Conservation (phyloP, 2,113 vertebrate species). For the Lepus europaeus region DNA sequence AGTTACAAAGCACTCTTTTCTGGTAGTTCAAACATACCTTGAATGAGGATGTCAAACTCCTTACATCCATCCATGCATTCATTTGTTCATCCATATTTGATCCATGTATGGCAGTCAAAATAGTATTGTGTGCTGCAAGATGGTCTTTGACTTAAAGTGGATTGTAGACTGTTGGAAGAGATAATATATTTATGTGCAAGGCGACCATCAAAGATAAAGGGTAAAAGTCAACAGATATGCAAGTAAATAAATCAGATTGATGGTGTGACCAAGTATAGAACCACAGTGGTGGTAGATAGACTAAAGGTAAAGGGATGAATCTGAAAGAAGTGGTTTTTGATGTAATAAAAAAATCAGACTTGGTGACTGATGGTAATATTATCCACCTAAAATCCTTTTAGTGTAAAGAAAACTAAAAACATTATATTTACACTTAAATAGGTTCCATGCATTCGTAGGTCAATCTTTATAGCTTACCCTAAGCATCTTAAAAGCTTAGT, state of each 20-base stretch:
- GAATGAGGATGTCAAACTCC: neutral
- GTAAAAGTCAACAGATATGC: neutral
- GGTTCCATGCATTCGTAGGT: neutral
- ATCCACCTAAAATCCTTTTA: conserved; percentile 20
- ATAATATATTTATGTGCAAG: conserved; percentile 8
- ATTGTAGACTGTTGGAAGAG: neutral
- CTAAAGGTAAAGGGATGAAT: neutral
- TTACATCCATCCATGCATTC: neutral
- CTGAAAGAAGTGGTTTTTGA: neutral
- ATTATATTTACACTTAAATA: neutral
- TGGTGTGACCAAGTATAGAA: neutral
- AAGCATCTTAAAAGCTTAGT: conserved; percentile 21
- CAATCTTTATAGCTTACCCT: neutral
- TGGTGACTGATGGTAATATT: neutral
- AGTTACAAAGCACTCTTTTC: conserved; percentile 24
- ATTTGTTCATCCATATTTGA: neutral
- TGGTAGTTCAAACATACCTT: conserved; percentile 10
- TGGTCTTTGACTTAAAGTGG: conserved; percentile 15
- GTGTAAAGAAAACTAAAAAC: neutral
- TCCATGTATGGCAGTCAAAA: neutral
- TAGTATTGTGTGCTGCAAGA: neutral
- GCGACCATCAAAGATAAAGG: conserved; percentile 10
- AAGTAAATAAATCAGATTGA: conserved; percentile 18
- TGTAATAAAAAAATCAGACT: neutral
- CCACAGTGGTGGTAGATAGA: neutral